These are phyloP conservation scores for Dryoscopus gambensis DNA, from an alignment of 2,113 vertebrate species.

Conservation along the genomic window DNA sequence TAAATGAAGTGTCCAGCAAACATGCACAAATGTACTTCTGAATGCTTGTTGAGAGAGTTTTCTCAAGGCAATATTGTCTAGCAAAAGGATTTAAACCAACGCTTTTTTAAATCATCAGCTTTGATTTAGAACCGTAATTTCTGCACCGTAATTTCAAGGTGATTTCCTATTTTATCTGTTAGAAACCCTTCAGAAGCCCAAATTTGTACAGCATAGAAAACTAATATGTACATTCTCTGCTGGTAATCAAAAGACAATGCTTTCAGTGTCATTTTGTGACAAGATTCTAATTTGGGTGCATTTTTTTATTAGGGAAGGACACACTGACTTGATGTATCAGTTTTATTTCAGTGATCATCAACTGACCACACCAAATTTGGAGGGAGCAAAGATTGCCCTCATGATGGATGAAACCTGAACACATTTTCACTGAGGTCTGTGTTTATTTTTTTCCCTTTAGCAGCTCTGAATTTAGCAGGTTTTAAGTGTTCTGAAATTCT, in stretches of 20 bases:
- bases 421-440: not conserved
- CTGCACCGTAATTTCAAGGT: not conserved
- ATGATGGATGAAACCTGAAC: not conserved
- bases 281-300: not conserved
- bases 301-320: not conserved
- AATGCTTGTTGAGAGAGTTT: not conserved
- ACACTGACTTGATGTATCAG: not conserved
- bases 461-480: not conserved
- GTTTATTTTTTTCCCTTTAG: not conserved
- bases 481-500: not conserved
- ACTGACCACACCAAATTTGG: not conserved
- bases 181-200: not conserved
- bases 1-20: not conserved
- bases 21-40: not conserved
- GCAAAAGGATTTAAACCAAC: not conserved
- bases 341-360: not conserved
- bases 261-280: not conserved
- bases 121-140: not conserved
- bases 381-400: not conserved
- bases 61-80: not conserved
- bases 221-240: not conserved
- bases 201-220: not conserved
- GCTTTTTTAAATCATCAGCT: not conserved
- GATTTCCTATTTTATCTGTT: not conserved
- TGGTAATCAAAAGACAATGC: not conserved